Base-by-base conservation (phyloP, 2,888 invertebrate species). In the Theretra japonica region DNA sequence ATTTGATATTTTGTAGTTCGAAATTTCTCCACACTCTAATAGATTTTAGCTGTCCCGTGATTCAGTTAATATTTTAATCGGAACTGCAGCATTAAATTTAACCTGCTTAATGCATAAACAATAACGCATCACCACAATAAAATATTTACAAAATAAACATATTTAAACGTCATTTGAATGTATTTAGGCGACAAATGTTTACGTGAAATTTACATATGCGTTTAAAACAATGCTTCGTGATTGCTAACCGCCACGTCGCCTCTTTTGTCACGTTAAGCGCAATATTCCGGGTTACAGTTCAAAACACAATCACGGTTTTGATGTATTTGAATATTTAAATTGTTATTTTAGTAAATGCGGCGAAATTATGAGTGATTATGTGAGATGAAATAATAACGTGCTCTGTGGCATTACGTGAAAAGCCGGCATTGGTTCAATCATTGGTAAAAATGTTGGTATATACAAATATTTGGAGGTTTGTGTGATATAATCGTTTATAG, bases 161-260 rank as follows among this genome's bases (percentile, higher is more conserved):
- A 28, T 28, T 53, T 53, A 53, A 41, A 19, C 50, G 19, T 15
- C 50, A 50, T 53, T n/a, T 53, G 53, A 53, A 53, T 53, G 6
- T 53, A n/a, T 53, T 53, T n/a, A 53, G 15, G 41, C 53, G n/a
- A 7, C 15, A 53, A 53, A 53, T 59, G 59, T 59, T 41, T 33
- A 21, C 15, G 62, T 21, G n/a, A 62, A 62, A 62, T 62, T 21
- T 41, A 33, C 62, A 62, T 62, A 62, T 41, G 33, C 41, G 53
- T 41, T n/a, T 62, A 41, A 62, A 62, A 62, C 62, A 62, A 62
- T 62, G 62, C 28, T 19, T 15, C 11, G 8, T 62, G 62, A 62
- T 62, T 62, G 21, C 41, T 4, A 53, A 53, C 62, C 21, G 41
- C 41, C 15, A 8, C 62, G 11, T 62, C 33, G 21, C 33, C 4